Evolutionary conservation across 2,888 invertebrate genomes (phyloP).

Genomic region (Volucella bombylans): DNA sequence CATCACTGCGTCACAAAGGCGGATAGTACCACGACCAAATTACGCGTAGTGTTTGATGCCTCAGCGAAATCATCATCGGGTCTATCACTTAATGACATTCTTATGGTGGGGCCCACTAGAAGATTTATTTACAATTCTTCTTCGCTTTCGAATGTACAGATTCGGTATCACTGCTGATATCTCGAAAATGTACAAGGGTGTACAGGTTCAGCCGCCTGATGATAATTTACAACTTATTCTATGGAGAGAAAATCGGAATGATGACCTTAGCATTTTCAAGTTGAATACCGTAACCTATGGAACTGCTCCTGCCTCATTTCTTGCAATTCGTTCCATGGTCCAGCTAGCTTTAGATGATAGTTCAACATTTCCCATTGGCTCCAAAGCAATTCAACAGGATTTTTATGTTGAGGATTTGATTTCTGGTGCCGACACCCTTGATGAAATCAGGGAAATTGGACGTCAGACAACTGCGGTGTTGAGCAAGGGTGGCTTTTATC

Average conservation of each 20-base stretch:
- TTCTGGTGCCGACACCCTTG: conserved; percentile 8
- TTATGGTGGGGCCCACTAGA: conserved; percentile 18
- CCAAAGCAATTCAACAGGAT: conserved; percentile 7
- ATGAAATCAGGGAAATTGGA: too few relatives aligned
- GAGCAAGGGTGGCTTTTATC: too few relatives aligned
- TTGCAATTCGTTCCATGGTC: not conserved
- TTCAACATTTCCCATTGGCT: not conserved
- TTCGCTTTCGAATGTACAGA: not conserved
- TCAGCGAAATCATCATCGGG: not conserved
- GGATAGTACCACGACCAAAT: conserved; percentile 18
- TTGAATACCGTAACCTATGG: too few relatives aligned
- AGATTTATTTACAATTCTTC: conserved; percentile 20
- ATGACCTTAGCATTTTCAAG: conserved; percentile 3
- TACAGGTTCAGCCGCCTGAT: conserved; percentile 8
- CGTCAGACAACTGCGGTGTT: too few relatives aligned
- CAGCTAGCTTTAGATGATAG: conserved; percentile 7
- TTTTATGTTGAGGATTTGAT: conserved; percentile 13
- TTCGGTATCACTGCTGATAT: conserved; percentile 12
- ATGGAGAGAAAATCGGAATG: conserved; percentile 6
- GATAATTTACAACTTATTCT: conserved; percentile 9
- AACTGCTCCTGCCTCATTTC: too few relatives aligned
- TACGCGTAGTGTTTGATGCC: conserved; percentile 16
- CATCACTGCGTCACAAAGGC: conserved; percentile 19
- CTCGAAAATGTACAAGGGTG: conserved; percentile 12
- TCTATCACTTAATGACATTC: conserved; percentile 20